Percentiles rank a stretch among this genome's conserved stretches.
These are phyloP conservation scores for Dinocampus coccinellae DNA, from an alignment of 2,888 invertebrate species.

Conservation along the genomic window DNA sequence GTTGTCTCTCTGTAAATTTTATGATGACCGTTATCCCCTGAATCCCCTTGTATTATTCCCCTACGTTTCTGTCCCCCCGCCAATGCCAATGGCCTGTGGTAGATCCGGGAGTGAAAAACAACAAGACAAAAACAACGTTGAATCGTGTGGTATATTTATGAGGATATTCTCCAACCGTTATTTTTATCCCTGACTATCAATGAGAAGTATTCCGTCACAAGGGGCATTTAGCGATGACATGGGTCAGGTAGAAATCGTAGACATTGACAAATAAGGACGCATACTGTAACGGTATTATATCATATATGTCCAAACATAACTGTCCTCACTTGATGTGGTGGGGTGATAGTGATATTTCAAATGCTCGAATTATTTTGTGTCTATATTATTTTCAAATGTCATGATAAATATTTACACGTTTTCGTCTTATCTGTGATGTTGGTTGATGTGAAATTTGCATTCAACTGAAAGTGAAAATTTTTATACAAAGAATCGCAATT, in stretches of 20 bases:
- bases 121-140: neutral
- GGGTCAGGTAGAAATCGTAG: neutral
- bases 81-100: neutral
- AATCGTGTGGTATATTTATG: neutral
- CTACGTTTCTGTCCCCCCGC: neutral
- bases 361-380: neutral
- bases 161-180: neutral
- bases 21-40: conserved; percentile 30
- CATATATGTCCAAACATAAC: neutral
- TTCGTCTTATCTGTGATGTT: neutral
- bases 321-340: neutral
- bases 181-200: conserved; percentile 18
- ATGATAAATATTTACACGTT: neutral
- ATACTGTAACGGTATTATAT: neutral
- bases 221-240: conserved; percentile 3
- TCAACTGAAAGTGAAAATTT: neutral
- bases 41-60: neutral
- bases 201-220: neutral
- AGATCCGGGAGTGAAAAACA: neutral
- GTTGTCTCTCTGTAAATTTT: conserved; percentile 29
- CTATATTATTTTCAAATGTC: neutral
- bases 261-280: neutral
- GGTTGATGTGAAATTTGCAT: neutral
- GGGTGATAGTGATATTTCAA: neutral
- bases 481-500: neutral